phyloP scores from a whole-genome alignment of 1,140 invertebrate genomes.

The Bombus consobrinus region DNA sequence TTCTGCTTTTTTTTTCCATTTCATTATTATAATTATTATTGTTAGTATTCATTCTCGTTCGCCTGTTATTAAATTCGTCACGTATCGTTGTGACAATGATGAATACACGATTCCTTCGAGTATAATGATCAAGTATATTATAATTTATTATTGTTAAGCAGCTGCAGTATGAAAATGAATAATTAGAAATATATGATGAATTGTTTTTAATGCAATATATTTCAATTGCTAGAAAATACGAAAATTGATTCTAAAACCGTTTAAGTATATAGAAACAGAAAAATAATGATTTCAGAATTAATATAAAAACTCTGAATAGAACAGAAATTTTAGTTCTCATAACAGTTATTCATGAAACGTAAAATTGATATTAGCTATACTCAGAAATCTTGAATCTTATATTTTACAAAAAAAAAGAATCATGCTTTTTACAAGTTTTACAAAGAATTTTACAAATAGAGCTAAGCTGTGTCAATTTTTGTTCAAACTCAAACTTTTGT shows the following conservation, averaged over 20 bases:
- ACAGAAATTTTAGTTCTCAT: too few relatives aligned
- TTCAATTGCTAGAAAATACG: too few relatives aligned
- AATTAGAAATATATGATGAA: not conserved
- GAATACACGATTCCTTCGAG: not conserved
- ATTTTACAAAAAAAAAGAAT: not conserved
- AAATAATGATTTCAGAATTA: too few relatives aligned
- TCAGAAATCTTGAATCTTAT: not conserved
- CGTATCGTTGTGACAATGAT: conserved; percentile 46
- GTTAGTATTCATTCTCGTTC: not conserved
- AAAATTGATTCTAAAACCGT: too few relatives aligned
- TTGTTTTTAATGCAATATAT: not conserved
- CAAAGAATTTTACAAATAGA: conserved; percentile 36
- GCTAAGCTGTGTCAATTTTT: not conserved
- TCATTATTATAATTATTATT: not conserved
- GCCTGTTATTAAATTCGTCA: conserved; percentile 34
- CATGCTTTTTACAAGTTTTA: too few relatives aligned
- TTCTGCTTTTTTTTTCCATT: not conserved
- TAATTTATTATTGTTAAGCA: not conserved
- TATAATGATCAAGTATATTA: too few relatives aligned
- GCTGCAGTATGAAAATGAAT: not conserved
- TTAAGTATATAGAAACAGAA: too few relatives aligned
- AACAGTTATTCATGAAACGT: too few relatives aligned
- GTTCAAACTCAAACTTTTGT: not conserved
- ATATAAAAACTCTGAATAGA: too few relatives aligned
- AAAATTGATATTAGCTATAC: not conserved